Percentiles rank a stretch among this genome's conserved stretches.
Conservation (phyloP, 2,113 vertebrate species). For the Nothobranchius furzeri region DNA sequence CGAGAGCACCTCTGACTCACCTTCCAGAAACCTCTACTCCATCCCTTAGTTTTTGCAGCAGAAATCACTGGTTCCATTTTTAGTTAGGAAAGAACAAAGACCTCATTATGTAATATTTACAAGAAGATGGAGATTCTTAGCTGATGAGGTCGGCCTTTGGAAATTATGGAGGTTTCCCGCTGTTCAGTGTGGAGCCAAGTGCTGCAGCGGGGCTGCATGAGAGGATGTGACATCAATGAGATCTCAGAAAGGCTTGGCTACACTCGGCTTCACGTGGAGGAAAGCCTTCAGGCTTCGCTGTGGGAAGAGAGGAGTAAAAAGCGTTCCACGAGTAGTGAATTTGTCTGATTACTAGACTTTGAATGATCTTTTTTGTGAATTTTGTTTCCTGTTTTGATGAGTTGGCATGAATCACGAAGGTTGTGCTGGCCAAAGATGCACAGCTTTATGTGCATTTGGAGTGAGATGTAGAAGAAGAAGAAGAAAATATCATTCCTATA, state of each 20-base stretch:
- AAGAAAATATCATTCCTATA: no score
- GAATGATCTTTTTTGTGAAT: no score
- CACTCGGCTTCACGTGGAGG: conserved; percentile 32
- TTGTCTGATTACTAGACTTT: no score
- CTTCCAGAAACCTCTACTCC: conserved; percentile 13
- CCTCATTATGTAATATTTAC: conserved; percentile 48
- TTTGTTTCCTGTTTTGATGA: no score
- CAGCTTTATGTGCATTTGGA: no score
- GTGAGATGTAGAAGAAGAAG: no score
- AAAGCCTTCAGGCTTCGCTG: conserved; percentile 4
- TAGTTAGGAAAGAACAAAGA: conserved; percentile 13
- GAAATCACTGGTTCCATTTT: conserved; percentile 10
- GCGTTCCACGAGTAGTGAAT: no score
- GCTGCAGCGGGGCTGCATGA: conserved; percentile 34
- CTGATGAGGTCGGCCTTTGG: conserved; percentile 46
- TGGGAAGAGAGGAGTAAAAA: neutral
- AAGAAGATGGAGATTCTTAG: conserved; percentile 31
- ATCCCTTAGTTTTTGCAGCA: conserved; percentile 11
- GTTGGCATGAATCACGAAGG: no score
- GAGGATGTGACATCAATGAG: conserved; percentile 51
- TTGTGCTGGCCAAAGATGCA: no score
- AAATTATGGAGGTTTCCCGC: conserved; percentile 46
- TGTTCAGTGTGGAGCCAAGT: conserved; percentile 41
- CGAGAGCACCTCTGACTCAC: neutral
- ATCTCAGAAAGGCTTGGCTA: conserved; percentile 41